Conservation (phyloP, 1,140 invertebrate species). For the Sweltsa coloradensis region DNA sequence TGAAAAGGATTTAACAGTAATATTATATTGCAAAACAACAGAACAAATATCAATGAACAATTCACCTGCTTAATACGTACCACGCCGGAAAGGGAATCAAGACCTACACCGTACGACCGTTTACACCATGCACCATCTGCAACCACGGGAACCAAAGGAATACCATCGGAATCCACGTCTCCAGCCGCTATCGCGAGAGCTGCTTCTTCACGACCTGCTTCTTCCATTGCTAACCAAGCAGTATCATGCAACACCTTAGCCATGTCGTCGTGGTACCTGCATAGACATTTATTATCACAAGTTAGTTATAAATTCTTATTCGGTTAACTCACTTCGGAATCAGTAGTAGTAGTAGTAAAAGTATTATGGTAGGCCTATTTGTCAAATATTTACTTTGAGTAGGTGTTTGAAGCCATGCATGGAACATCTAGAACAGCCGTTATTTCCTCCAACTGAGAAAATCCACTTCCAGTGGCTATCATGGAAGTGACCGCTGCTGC, state of each 20-base stretch:
- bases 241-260: conserved; percentile 10
- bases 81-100: conserved; percentile 20
- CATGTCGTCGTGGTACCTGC: neutral
- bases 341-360: too few relatives aligned
- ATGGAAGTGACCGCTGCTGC: conserved; percentile 1
- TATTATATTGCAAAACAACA: neutral
- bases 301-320: too few relatives aligned
- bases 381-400: too few relatives aligned
- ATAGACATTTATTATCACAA: too few relatives aligned
- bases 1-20: neutral
- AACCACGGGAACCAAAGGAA: conserved; percentile 21
- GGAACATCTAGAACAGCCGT: conserved; percentile 3
- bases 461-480: neutral
- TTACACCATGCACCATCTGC: conserved; percentile 23
- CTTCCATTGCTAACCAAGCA: conserved; percentile 11
- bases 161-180: conserved; percentile 14
- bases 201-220: conserved; percentile 16
- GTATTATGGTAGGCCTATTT: too few relatives aligned
- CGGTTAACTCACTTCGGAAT: too few relatives aligned
- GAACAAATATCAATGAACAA: conserved; percentile 1
- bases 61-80: conserved; percentile 9
- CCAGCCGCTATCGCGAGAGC: conserved; percentile 13
- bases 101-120: conserved; percentile 21
- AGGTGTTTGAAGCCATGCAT: conserved; percentile 8
- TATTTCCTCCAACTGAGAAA: neutral